Percentiles rank a stretch among this genome's conserved stretches.
These are phyloP conservation scores for Acanthosepion lycidas DNA, from an alignment of 2,888 invertebrate genomes.

Conservation along the genomic window DNA sequence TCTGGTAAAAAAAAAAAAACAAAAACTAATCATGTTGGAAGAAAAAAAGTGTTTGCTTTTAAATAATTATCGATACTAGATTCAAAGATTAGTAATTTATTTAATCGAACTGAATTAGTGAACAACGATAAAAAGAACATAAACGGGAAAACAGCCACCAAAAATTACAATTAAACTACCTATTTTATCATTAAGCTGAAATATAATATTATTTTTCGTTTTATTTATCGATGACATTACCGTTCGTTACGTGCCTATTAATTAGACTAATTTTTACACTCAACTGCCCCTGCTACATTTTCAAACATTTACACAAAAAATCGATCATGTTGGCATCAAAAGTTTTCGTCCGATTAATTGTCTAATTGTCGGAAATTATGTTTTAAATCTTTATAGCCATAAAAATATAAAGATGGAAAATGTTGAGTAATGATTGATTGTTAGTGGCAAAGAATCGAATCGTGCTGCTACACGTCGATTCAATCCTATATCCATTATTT, in stretches of 20 bases:
- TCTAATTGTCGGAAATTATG: not conserved
- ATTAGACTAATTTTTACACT: not conserved
- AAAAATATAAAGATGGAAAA: not conserved
- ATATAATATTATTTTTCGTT: not conserved
- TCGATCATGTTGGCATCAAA: not conserved
- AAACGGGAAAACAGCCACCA: not conserved
- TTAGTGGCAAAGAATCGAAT: not conserved
- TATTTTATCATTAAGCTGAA: not conserved
- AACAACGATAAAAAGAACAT: not conserved
- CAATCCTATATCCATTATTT: not conserved
- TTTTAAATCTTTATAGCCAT: not conserved
- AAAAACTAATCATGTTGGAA: not conserved
- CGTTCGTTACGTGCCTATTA: not conserved
- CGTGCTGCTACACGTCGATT: not conserved
- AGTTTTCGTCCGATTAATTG: not conserved
- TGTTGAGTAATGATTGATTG: not conserved
- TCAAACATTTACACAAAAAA: not conserved
- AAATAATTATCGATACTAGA: not conserved
- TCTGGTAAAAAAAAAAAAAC: not conserved
- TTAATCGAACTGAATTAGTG: not conserved
- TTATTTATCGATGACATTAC: not conserved
- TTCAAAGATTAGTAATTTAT: not conserved
- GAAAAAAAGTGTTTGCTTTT: not conserved
- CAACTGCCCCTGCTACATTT: not conserved
- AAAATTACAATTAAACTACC: too few relatives aligned